Evolutionary conservation across 2,888 invertebrate species (phyloP).

Genomic region (Metallyticus violacea): DNA sequence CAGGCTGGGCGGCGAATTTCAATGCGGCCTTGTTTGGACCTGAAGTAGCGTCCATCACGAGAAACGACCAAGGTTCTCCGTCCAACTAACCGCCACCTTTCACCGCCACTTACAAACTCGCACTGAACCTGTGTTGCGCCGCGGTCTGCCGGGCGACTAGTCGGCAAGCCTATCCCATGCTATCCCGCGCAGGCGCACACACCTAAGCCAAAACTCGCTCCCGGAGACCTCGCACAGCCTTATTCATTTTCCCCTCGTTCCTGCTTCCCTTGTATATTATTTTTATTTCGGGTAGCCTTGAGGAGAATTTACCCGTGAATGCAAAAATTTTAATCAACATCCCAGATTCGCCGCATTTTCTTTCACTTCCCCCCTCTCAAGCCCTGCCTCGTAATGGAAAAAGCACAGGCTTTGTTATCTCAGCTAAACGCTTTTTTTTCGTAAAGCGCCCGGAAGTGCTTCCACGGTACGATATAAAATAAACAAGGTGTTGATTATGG

Average conservation of each 20-base stretch:
- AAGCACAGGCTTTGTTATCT: neutral
- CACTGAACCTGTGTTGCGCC: neutral
- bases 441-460: neutral
- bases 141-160: neutral
- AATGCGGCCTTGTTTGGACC: neutral
- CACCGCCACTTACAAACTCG: constrained; percentile 2
- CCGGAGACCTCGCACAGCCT: neutral
- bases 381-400: neutral
- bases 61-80: neutral
- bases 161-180: constrained; percentile 6
- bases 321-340: neutral
- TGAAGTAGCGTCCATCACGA: neutral
- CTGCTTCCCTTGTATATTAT: neutral
- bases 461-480: neutral
- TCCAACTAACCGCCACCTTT: neutral
- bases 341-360: neutral
- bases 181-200: constrained; percentile 1
- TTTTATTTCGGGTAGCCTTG: neutral
- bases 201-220: constrained; percentile 14
- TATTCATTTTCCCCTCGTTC: constrained; percentile 1
- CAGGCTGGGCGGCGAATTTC: neutral
- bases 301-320: neutral
- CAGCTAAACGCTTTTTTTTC: neutral
- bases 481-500: neutral
- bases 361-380: neutral